Evolutionary conservation across 1,140 invertebrate species (phyloP).

Genomic region (Dufourea novaeangliae): DNA sequence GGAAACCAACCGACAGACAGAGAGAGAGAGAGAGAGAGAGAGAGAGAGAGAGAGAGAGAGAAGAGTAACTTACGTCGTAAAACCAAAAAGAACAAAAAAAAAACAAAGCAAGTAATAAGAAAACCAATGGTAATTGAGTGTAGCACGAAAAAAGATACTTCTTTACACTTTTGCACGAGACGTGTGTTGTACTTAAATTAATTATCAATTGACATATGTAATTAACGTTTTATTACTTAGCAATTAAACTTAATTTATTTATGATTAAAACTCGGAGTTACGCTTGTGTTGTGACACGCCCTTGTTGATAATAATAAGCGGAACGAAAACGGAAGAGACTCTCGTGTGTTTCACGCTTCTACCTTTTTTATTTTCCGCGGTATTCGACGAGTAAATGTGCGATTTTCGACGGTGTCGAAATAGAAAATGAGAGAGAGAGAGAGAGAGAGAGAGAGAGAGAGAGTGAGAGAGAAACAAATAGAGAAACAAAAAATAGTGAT

Average conservation of each 20-base stretch:
- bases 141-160: slow-evolving; percentile 74
- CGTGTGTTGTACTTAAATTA: slow-evolving; percentile 81
- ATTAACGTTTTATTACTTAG: slow-evolving; percentile 81
- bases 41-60: slow-evolving; percentile 19
- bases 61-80: slow-evolving; percentile 73
- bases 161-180: slow-evolving; percentile 82
- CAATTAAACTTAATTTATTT: slow-evolving; percentile 80
- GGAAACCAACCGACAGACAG: background rate
- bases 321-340: background rate
- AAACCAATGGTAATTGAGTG: slow-evolving; percentile 64
- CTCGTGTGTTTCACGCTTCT: slow-evolving; percentile 17
- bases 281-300: slow-evolving; percentile 68
- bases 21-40: background rate
- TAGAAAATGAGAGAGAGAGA: background rate
- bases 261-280: slow-evolving; percentile 71
- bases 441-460: background rate
- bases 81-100: slow-evolving; percentile 59
- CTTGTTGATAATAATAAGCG: slow-evolving; percentile 42
- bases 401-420: background rate
- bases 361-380: background rate
- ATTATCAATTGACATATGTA: slow-evolving; percentile 78
- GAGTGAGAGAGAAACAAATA: background rate
- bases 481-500: background rate
- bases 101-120: slow-evolving; percentile 39
- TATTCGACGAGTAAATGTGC: background rate